Percentiles rank a stretch among this genome's conserved stretches.
Conservation (phyloP, 2,113 vertebrate genomes). For the Dolichallabes microphthalmus region DNA sequence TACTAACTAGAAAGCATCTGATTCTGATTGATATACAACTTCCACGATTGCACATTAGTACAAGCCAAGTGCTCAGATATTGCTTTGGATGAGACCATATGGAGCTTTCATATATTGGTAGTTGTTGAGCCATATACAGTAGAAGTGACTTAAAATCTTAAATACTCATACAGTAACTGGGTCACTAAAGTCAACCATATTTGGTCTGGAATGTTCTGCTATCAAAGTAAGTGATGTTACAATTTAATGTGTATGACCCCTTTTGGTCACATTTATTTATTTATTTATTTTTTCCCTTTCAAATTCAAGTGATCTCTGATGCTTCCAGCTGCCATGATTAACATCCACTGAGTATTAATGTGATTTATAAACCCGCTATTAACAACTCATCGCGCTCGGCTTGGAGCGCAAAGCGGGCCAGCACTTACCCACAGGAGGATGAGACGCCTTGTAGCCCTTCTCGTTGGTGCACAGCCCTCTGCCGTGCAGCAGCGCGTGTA, state of each 20-base stretch:
- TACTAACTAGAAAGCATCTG: neutral
- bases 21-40: neutral
- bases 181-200: neutral
- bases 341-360: neutral
- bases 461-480: constrained; percentile 92
- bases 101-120: neutral
- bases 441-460: constrained; percentile 89
- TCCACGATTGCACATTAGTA: neutral
- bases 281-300: too few species aligned
- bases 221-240: neutral
- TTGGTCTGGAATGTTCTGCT: neutral
- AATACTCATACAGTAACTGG: neutral
- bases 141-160: neutral
- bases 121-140: neutral
- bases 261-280: neutral
- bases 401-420: constrained; percentile 25
- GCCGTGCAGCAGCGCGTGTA: constrained; percentile 95
- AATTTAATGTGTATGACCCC: neutral
- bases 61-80: too few species aligned
- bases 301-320: neutral
- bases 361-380: neutral
- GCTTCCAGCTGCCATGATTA: neutral
- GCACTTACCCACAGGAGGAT: constrained; percentile 82
- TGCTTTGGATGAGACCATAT: neutral
- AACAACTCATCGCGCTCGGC: neutral